A percentile compares a stretch with the other conserved stretches of the same genome.
phyloP scores from a whole-genome alignment of 2,888 invertebrate genomes.

The Nemoura dubitans region DNA sequence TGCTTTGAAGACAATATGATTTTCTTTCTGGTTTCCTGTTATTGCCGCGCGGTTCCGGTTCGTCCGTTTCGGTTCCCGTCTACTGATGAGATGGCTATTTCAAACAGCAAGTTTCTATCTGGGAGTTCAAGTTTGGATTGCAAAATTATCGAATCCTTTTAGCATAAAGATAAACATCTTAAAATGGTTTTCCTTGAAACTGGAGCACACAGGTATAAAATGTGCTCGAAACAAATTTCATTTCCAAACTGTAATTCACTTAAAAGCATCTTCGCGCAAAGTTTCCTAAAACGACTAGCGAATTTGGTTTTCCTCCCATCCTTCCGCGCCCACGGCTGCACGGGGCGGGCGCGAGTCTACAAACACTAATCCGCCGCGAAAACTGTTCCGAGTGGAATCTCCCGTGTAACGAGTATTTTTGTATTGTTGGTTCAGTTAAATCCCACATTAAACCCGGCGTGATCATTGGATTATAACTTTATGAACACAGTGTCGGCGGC shows the following conservation, averaged over 20 bases:
- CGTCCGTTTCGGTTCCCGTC: too few relatives aligned
- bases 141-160: too few relatives aligned
- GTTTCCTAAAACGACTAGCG: background rate
- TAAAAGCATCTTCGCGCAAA: background rate
- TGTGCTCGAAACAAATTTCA: background rate
- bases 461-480: slow-evolving; percentile 39
- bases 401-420: slow-evolving; percentile 10
- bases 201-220: too few relatives aligned
- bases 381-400: background rate
- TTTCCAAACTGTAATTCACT: background rate
- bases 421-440: slow-evolving; percentile 21
- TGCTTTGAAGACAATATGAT: too few relatives aligned
- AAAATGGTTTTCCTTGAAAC: too few relatives aligned
- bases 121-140: too few relatives aligned
- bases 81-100: too few relatives aligned
- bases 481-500: background rate
- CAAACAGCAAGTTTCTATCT: too few relatives aligned
- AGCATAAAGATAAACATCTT: too few relatives aligned
- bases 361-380: background rate
- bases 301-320: background rate
- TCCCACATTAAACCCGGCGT: slow-evolving; percentile 18
- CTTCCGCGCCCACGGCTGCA: too few relatives aligned
- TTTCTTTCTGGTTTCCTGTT: too few relatives aligned
- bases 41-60: too few relatives aligned
- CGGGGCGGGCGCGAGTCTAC: background rate